Percentiles rank a stretch among this genome's conserved stretches.
Evolutionary conservation across 2,797 vertebrate genomes (phyloP).

Genomic region (Phyllotis vaccarum): DNA sequence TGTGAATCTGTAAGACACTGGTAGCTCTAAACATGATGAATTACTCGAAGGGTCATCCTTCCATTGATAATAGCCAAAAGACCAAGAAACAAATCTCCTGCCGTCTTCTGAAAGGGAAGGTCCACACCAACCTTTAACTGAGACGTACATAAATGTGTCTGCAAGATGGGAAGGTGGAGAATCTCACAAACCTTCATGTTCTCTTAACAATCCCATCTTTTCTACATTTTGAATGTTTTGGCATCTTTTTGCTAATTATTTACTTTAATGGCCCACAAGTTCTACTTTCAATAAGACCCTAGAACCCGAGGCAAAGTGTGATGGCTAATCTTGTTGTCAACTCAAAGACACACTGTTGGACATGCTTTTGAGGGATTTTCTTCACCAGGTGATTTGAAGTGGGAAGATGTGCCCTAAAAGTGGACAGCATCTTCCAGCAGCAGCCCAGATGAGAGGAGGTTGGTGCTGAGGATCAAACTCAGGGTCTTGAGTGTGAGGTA

Average conservation of each 20-base stretch:
- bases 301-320: background rate
- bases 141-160: background rate
- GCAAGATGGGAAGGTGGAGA: background rate
- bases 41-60: background rate
- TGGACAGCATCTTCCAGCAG: background rate
- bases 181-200: background rate
- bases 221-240: background rate
- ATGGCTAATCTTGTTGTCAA: background rate
- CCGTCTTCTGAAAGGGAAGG: background rate
- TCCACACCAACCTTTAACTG: background rate
- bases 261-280: background rate
- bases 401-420: background rate
- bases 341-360: background rate
- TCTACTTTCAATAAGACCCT: background rate
- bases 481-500: background rate
- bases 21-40: background rate
- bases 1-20: background rate
- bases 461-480: background rate
- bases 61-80: background rate
- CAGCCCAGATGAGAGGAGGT: too few relatives aligned
- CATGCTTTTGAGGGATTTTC: background rate
- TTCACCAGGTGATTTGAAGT: background rate
- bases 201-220: background rate
- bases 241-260: background rate
- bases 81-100: background rate